Evolutionary conservation across 1,140 invertebrate genomes (phyloP).

Genomic region (Drosophila saltans): DNA sequence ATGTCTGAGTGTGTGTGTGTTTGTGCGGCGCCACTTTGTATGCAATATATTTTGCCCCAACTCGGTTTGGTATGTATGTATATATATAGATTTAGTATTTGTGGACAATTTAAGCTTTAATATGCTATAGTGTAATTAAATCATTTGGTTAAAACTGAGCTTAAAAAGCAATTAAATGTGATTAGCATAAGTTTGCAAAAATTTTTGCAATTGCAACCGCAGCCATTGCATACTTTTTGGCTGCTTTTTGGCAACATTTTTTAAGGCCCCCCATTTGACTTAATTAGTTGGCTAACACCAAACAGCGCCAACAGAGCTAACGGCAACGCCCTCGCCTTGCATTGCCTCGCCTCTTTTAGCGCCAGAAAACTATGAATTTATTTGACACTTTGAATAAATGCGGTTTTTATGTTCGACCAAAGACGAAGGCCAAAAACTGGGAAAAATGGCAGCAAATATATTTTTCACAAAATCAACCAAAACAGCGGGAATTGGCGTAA

Average conservation of each 20-base stretch:
- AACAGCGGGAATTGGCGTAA: neutral
- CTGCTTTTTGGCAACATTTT: constrained; percentile 26
- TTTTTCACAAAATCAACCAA: constrained; percentile 49
- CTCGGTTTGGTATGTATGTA: neutral
- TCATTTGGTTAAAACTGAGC: constrained; percentile 55
- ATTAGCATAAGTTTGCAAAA: constrained; percentile 75
- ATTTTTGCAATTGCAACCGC: constrained; percentile 22
- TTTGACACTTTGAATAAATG: constrained; percentile 82
- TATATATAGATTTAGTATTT: constrained; percentile 44
- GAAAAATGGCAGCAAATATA: constrained; percentile 75
- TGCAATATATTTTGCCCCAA: constrained; percentile 23
- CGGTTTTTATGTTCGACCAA: constrained; percentile 63
- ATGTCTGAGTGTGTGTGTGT: constrained; percentile 28
- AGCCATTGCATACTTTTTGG: constrained; percentile 57
- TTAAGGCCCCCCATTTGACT: constrained; percentile 69
- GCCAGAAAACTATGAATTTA: constrained; percentile 77
- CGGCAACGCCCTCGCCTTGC: constrained; percentile 38
- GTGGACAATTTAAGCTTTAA: constrained; percentile 29
- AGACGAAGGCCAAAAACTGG: constrained; percentile 52
- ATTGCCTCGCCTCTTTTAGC: neutral
- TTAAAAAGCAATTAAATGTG: constrained; percentile 83
- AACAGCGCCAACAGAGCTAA: constrained; percentile 22
- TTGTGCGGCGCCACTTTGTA: constrained; percentile 45
- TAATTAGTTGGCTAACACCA: constrained; percentile 74
- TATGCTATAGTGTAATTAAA: constrained; percentile 63